phyloP scores from a whole-genome alignment of 2,888 invertebrate species.

The Chrysina gloriosa region DNA sequence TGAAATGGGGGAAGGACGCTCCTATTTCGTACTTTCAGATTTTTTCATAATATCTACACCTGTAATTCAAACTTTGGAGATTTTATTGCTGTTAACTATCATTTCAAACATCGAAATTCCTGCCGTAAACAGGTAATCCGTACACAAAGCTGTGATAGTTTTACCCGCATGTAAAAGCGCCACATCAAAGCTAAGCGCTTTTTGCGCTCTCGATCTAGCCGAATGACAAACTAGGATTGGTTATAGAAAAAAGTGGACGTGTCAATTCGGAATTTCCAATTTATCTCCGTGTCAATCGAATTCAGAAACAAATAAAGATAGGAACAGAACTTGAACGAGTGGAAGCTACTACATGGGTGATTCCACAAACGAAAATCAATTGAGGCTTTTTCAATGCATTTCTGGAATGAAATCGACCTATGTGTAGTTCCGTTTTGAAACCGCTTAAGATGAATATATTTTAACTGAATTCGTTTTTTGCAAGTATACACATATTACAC shows the following conservation, averaged over 20 bases:
- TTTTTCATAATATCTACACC: too few relatives aligned
- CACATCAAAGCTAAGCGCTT: conserved; percentile 13
- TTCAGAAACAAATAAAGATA: conserved; percentile 19
- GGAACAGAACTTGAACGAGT: conserved; percentile 20
- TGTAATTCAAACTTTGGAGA: too few relatives aligned
- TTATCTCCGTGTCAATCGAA: conserved; percentile 11
- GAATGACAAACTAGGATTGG: not conserved
- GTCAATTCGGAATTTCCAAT: conserved; percentile 25
- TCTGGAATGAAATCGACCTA: not conserved
- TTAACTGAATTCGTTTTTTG: too few relatives aligned
- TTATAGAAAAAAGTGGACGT: conserved; percentile 13
- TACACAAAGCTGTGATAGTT: too few relatives aligned
- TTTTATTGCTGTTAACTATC: too few relatives aligned
- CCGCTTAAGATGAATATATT: too few relatives aligned
- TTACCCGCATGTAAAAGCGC: not conserved
- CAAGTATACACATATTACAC: too few relatives aligned
- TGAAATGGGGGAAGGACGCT: too few relatives aligned
- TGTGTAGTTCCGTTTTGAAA: not conserved
- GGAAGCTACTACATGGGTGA: not conserved
- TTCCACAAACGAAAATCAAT: not conserved
- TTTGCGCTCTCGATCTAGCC: not conserved
- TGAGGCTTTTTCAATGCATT: conserved; percentile 4
- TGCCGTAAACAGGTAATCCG: too few relatives aligned
- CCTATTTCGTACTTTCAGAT: too few relatives aligned
- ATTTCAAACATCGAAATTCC: too few relatives aligned